Evolutionary conservation across 2,113 vertebrate species (phyloP), one percentile per base, ranked within the genome.

Genomic region (Poicephalus gulielmi): DNA sequence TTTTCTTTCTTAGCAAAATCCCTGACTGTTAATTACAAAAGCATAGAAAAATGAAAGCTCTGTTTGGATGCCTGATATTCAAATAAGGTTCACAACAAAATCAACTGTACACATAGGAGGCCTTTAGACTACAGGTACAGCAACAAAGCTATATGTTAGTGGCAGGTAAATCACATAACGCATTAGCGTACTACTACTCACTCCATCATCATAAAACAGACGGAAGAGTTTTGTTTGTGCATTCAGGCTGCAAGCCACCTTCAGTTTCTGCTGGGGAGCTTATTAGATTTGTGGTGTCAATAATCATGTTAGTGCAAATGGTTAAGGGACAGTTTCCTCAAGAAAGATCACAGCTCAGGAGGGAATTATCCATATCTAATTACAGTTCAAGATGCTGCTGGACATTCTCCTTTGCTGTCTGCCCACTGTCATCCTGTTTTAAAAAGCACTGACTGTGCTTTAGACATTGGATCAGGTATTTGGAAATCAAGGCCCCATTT

Each of bases 241-340:
- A 80, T 74, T 83, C 75, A 76, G 86, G 46, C 82, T 88, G n/a
- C 53, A 83, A 86, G 50, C 59, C 53, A 31, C 31, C 53, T 53
- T 60, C n/a, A 27, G 17, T 92, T 76, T 70, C 71, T 90, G 18
- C 24, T 47, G 39, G 35, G 50, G 39, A 13, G 27, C 43, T 93
- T 80, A 93, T 92, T 93, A 81, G 60, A 95, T 97, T 90, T 94
- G 69, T 27, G 31, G 44, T 49, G 52, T 50, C 80, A 84, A 49
- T 96, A 96, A 95, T 78, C 47, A 57, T 0, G 43, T 94, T 92
- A 94, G 50, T 66, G 62, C 31, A 79, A 95, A 95, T 15, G 52
- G 91, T 67, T 92, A 88, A 84, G 86, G 83, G 69, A 62, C 80
- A 75, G 68, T 67, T 79, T 96, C 66, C 69, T 82, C 68, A 52